Base-by-base conservation (phyloP, 2,113 vertebrate genomes). In the Podiceps cristatus region DNA sequence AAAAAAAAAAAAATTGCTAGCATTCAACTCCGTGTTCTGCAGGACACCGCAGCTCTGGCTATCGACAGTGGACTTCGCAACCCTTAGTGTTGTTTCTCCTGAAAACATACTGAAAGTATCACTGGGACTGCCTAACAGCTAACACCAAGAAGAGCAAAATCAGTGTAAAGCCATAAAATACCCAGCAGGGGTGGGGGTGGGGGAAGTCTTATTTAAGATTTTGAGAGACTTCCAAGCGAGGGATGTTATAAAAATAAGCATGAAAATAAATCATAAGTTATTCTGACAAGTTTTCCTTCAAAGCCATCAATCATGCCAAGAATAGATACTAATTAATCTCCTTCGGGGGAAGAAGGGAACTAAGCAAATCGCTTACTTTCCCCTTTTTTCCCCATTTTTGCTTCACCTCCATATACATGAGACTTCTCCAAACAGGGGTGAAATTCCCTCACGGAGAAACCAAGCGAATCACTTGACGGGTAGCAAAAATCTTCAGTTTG, bases 241-340 rank as follows among this genome's bases (percentile, higher is more conserved):
- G 71, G 64, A 74, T 79, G 85, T 76, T 94, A 88, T 50, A 97
- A 96, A 97, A 96, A 76, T 86, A 97, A 97, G 92, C 64, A 88
- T 0, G 77, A 97, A 97, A 95, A 96, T 63, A 97, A 96, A 93
- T 87, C 82, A 11, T 55, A 59, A 79, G 92, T 88, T 76, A 86
- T 90, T 87, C 71, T 84, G 94, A 96, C 88, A 81, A 67, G 66
- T 93, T 95, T 87, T 58, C 73, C 88, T 95, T 95, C 77, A 79
- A 90, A 92, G 64, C 72, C 59, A 90, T 89, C 85, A 94, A 93
- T 87, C 84, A 85, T 53, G 20, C 37, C 15, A 86, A 92, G 96
- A 92, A 88, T n/a, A 82, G 96, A 93, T 59, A 85, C 50, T 63
- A 80, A 88, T 90, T 97, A 92, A 95, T 93, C 74, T 95, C 86